These are phyloP conservation scores for Ooceraea biroi DNA, from an alignment of 1,140 invertebrate genomes.

Conservation along the genomic window DNA sequence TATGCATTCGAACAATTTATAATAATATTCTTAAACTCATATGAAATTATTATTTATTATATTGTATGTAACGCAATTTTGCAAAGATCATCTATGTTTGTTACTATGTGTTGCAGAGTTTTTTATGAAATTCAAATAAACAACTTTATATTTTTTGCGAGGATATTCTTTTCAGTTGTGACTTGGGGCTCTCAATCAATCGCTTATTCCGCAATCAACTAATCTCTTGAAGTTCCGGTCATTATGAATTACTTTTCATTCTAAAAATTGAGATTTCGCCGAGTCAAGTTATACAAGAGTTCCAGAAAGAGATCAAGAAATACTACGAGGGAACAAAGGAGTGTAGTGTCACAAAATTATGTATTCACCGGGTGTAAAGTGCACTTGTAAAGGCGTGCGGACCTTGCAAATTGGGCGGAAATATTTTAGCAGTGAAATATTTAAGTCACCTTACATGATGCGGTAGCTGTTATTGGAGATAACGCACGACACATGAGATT, in stretches of 20 bases:
- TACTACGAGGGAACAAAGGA: slow-evolving; percentile 35
- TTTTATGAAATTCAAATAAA: neutral
- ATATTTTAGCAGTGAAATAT: slow-evolving; percentile 75
- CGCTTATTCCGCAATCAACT: slow-evolving; percentile 1
- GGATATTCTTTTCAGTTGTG: neutral
- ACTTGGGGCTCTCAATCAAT: neutral
- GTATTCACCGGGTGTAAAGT: slow-evolving; percentile 71
- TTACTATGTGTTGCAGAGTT: neutral
- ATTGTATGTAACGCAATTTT: neutral
- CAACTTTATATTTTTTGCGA: neutral
- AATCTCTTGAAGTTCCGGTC: neutral
- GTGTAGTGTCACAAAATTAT: slow-evolving; percentile 66
- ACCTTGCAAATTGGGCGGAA: slow-evolving; percentile 78
- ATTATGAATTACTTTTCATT: slow-evolving; percentile 17
- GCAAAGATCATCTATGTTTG: neutral
- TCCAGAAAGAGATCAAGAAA: slow-evolving; percentile 44
- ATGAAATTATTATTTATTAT: no score
- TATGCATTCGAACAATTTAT: no score
- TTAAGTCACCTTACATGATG: slow-evolving; percentile 49
- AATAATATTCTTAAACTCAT: no score
- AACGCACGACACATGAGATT: slow-evolving; percentile 71
- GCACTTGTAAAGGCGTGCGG: slow-evolving; percentile 60
- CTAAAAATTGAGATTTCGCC: neutral
- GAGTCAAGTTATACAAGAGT: neutral
- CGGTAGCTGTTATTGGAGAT: slow-evolving; percentile 46